These are phyloP conservation scores for Bergia sp. DNA, from an alignment of 92 coral and sea anemone species.

Conservation along the genomic window DNA sequence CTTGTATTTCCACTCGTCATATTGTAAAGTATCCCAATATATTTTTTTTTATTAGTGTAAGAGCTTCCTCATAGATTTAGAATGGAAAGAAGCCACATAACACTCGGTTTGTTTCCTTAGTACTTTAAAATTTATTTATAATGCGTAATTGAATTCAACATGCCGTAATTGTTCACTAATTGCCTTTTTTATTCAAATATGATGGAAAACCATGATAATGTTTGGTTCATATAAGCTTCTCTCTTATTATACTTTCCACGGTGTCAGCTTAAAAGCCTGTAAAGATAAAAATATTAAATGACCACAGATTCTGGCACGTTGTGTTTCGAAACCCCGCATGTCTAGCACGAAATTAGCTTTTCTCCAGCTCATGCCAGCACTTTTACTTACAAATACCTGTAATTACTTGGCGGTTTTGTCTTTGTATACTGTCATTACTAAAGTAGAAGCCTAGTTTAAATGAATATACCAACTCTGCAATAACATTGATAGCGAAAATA, in stretches of 20 bases:
- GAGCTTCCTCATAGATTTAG: background rate
- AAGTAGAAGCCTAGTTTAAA: background rate
- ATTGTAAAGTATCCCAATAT: background rate
- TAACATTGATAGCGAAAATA: background rate
- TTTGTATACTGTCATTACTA: background rate
- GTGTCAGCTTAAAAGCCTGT: constrained; percentile 2
- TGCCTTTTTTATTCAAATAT: constrained; percentile 45
- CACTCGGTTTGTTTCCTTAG: background rate
- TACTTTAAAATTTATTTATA: constrained; percentile 1
- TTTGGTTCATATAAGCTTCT: constrained; percentile 23
- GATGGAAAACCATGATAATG: constrained; percentile 13
- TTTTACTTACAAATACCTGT: background rate
- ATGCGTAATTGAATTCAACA: constrained; percentile 27
- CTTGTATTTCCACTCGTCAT: background rate
- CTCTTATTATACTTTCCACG: background rate
- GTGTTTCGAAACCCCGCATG: background rate
- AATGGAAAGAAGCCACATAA: background rate
- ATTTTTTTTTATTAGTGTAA: background rate
- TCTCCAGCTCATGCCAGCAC: background rate
- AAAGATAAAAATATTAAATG: background rate
- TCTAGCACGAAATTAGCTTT: background rate
- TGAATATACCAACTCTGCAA: background rate
- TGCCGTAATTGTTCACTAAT: constrained; percentile 40
- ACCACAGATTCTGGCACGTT: background rate
- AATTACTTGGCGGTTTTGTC: background rate